phyloP scores from a whole-genome alignment of 2,113 vertebrate genomes.

The Oncorhynchus nerka region DNA sequence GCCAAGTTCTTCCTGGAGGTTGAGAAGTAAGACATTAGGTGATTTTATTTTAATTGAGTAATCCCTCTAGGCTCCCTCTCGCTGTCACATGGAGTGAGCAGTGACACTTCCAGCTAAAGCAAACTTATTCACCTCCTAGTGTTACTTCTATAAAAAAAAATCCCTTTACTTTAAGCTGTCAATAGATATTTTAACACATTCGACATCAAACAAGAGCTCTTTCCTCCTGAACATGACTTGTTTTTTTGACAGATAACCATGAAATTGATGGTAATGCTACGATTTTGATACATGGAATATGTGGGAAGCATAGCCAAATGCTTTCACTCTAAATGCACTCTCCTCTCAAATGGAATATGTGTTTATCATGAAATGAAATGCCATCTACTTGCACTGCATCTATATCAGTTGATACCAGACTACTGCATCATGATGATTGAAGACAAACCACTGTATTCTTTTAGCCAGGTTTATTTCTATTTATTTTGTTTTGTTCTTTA shows the following conservation, averaged over 20 bases:
- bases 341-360: not conserved
- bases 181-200: not conserved
- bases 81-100: conserved; percentile 35
- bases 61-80: conserved; percentile 34
- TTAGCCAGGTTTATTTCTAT: not conserved
- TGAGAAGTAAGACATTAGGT: conserved; percentile 24
- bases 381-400: conserved; percentile 6
- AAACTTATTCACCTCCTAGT: not conserved
- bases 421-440: conserved; percentile 4
- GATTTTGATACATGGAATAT: not conserved
- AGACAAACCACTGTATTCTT: not conserved
- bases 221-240: not conserved
- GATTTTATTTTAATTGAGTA: conserved; percentile 36
- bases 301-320: not conserved
- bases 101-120: conserved; percentile 23
- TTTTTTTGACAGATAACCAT: not conserved
- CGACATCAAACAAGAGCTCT: not conserved
- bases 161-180: conserved; percentile 23
- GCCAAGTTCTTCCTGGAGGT: conserved; percentile 37
- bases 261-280: not conserved
- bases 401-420: conserved; percentile 2
- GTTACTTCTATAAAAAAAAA: conserved; percentile 40
- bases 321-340: not conserved
- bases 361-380: not conserved
- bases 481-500: too few relatives aligned